Evolutionary conservation across 2,888 invertebrate species (phyloP).

Genomic region (Lobophora halterata): DNA sequence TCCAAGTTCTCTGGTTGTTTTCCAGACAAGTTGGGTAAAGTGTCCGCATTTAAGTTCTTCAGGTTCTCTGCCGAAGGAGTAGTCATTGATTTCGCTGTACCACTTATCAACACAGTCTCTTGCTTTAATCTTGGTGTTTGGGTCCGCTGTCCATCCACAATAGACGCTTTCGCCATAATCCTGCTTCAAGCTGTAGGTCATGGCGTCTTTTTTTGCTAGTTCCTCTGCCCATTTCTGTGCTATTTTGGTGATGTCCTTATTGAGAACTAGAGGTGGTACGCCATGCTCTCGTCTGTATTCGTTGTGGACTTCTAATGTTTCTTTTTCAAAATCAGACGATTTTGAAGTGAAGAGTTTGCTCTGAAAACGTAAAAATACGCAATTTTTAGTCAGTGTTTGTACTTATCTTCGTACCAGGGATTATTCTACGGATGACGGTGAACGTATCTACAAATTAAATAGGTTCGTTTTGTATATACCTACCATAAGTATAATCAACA

Average conservation of each 20-base stretch:
- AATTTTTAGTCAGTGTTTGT: not conserved
- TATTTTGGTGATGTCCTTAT: conserved; percentile 82
- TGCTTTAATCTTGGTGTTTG: conserved; percentile 83
- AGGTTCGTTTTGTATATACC: no score
- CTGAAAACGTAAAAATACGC: conserved; percentile 47
- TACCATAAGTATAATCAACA: no score
- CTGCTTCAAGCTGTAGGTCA: conserved; percentile 84
- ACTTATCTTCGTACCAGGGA: not conserved
- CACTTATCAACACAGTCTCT: conserved; percentile 86
- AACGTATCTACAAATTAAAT: conserved; percentile 10
- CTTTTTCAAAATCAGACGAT: conserved; percentile 64
- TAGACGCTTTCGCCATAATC: conserved; percentile 87
- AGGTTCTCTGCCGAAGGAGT: conserved; percentile 85
- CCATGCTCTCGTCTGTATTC: conserved; percentile 71
- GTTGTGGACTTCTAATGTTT: conserved; percentile 68
- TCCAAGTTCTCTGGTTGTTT: conserved; percentile 86
- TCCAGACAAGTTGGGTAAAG: conserved; percentile 93
- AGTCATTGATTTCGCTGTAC: conserved; percentile 88
- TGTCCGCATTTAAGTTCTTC: conserved; percentile 83
- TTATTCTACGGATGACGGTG: not conserved
- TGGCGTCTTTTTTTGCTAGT: conserved; percentile 82
- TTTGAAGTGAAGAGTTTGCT: conserved; percentile 67
- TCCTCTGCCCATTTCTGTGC: conserved; percentile 87
- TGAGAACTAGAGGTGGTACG: conserved; percentile 73
- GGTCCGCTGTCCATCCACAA: conserved; percentile 84